These are phyloP conservation scores for Drosophila bocki DNA, from an alignment of 1,140 invertebrate genomes.

Conservation along the genomic window DNA sequence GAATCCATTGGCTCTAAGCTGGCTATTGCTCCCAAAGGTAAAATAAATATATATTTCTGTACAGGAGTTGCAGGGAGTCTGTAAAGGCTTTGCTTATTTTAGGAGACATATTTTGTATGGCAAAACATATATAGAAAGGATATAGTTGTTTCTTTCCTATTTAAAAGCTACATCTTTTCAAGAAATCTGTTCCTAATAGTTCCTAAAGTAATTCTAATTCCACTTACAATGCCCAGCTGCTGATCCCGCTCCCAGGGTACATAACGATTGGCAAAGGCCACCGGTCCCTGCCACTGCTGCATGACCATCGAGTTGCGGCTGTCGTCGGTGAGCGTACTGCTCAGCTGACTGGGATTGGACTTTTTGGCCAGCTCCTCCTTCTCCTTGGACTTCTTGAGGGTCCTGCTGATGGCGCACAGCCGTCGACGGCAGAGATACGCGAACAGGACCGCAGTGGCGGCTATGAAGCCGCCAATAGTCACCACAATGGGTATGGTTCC, in stretches of 20 bases:
- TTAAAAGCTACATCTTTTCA: neutral
- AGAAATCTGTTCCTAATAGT: neutral
- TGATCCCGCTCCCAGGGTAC: slow-evolving; percentile 91
- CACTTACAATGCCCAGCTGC: slow-evolving; percentile 81
- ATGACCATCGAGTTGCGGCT: slow-evolving; percentile 85
- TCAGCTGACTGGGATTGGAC: slow-evolving; percentile 77
- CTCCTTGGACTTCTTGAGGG: slow-evolving; percentile 85
- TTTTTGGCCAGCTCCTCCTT: slow-evolving; percentile 88
- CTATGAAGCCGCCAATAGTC: slow-evolving; percentile 86
- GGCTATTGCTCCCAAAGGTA: slow-evolving; percentile 11
- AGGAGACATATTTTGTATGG: neutral
- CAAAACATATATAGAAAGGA: neutral
- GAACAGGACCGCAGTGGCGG: slow-evolving; percentile 86
- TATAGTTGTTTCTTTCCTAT: neutral
- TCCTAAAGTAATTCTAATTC: neutral
- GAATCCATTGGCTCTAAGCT: slow-evolving; percentile 7
- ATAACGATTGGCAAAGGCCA: slow-evolving; percentile 92
- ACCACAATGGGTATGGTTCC: slow-evolving; percentile 87
- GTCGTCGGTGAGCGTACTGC: slow-evolving; percentile 73
- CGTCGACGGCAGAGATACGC: slow-evolving; percentile 87
- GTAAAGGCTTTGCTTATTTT: neutral
- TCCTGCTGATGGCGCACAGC: slow-evolving; percentile 85
- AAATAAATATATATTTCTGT: neutral
- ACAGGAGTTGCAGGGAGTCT: neutral
- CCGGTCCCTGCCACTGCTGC: slow-evolving; percentile 91